Evolutionary conservation across 2,888 invertebrate genomes (phyloP).

Genomic region (Portevinia maculata): DNA sequence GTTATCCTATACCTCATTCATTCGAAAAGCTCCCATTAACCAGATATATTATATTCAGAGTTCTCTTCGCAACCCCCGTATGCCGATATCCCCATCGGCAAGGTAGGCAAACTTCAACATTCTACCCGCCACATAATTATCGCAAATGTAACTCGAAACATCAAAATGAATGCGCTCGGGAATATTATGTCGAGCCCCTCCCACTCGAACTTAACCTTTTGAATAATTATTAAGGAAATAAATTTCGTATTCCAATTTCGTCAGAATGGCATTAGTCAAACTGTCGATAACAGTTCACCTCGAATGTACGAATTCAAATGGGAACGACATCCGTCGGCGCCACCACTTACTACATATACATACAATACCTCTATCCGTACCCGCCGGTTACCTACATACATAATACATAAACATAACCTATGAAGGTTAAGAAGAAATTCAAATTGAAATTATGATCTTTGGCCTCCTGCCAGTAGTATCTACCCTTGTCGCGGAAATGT

Average conservation of each 20-base stretch:
- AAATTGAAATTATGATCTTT: conserved; percentile 50
- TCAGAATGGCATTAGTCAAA: conserved; percentile 63
- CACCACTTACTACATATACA: not conserved
- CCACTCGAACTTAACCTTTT: conserved; percentile 22
- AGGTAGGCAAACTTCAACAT: not conserved
- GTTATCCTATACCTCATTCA: conserved; percentile 5
- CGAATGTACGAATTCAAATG: conserved; percentile 30
- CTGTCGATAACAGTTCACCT: conserved; percentile 61
- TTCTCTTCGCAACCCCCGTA: not conserved
- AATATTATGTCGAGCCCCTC: conserved; percentile 12
- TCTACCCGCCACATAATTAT: not conserved
- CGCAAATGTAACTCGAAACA: conserved; percentile 17
- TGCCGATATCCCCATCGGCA: not conserved
- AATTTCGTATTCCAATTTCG: conserved; percentile 70
- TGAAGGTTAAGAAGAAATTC: conserved; percentile 21
- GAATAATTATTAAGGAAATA: conserved; percentile 68
- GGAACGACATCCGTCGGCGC: not conserved
- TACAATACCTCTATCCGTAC: too few species aligned
- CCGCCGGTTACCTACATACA: not conserved
- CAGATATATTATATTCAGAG: conserved; percentile 7
- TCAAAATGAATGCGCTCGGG: conserved; percentile 1
- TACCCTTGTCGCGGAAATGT: conserved; percentile 1
- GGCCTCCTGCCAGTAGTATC: conserved; percentile 20
- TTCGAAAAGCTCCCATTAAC: not conserved
- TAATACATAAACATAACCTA: not conserved